A percentile compares a stretch with the other conserved stretches of the same genome.
These are phyloP conservation scores for Chamaetylas fuelleborni DNA, from an alignment of 2,113 vertebrate genomes.

Conservation along the genomic window DNA sequence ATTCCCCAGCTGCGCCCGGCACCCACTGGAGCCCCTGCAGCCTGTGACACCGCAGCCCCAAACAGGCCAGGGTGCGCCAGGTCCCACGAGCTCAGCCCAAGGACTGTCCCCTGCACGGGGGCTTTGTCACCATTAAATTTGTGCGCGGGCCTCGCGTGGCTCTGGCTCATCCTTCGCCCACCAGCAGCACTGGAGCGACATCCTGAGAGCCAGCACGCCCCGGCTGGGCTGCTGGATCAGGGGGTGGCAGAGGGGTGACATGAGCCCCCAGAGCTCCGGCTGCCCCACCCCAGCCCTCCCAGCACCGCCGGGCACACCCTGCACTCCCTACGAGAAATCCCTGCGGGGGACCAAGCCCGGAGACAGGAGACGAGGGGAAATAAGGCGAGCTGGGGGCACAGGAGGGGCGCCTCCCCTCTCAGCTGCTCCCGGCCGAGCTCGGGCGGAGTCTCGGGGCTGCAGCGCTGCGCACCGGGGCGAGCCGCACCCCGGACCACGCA, in stretches of 20 bases:
- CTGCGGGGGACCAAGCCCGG: not conserved
- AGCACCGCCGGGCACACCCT: not conserved
- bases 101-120: not conserved
- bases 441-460: not conserved
- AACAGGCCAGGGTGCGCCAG: not conserved
- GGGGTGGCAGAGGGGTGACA: not conserved
- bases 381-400: not conserved
- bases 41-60: not conserved
- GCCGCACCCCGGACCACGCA: too few species aligned
- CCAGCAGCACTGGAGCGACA: not conserved
- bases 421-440: not conserved
- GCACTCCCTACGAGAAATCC: rapidly evolving
- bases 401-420: too few species aligned
- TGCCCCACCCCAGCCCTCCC: not conserved
- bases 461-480: rapidly evolving
- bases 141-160: too few species aligned
- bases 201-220: rapidly evolving
- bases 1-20: not conserved
- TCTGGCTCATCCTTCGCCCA: not conserved
- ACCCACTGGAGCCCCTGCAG: not conserved
- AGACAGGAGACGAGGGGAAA: too few species aligned
- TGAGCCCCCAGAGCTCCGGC: rapidly evolving
- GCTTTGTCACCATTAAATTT: not conserved
- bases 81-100: rapidly evolving
- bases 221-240: not conserved